These are phyloP conservation scores for Maniola jurtina DNA, from an alignment of 1,140 invertebrate genomes.

Conservation along the genomic window DNA sequence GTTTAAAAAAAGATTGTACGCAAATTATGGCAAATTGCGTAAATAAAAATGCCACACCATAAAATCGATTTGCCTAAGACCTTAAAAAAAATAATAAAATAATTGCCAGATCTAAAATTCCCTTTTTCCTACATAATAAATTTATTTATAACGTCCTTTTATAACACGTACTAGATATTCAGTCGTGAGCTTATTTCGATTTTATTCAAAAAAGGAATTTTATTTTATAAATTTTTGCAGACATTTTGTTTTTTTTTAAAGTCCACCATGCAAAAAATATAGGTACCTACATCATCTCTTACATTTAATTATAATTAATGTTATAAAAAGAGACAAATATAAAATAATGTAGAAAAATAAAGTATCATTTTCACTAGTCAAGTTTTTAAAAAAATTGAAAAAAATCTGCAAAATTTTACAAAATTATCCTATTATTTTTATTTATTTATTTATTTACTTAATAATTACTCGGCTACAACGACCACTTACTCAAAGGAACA, in stretches of 20 bases:
- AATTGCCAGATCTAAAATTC: not conserved
- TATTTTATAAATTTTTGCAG: conserved; percentile 9
- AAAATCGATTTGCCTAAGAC: no score
- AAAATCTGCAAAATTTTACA: conserved; percentile 14
- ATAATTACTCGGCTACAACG: conserved; percentile 3
- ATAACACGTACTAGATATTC: conserved; percentile 10
- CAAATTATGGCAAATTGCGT: no score
- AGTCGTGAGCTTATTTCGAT: conserved; percentile 6
- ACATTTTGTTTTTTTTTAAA: not conserved
- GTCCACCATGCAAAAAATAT: not conserved
- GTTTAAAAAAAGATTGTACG: no score
- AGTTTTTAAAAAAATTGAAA: not conserved
- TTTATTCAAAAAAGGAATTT: not conserved
- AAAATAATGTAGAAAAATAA: conserved; percentile 12
- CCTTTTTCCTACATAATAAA: not conserved
- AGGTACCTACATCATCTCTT: not conserved
- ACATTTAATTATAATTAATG: conserved; percentile 1
- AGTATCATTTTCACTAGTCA: not conserved
- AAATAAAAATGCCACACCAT: no score
- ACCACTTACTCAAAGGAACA: conserved; percentile 1
- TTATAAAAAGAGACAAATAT: not conserved
- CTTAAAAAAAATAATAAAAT: not conserved
- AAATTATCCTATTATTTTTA: not conserved
- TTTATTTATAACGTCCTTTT: conserved; percentile 4
- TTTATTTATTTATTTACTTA: not conserved